A percentile compares a stretch with the other conserved stretches of the same genome.
phyloP scores from a whole-genome alignment of 1,140 invertebrate genomes.

The Portunus trituberculatus region DNA sequence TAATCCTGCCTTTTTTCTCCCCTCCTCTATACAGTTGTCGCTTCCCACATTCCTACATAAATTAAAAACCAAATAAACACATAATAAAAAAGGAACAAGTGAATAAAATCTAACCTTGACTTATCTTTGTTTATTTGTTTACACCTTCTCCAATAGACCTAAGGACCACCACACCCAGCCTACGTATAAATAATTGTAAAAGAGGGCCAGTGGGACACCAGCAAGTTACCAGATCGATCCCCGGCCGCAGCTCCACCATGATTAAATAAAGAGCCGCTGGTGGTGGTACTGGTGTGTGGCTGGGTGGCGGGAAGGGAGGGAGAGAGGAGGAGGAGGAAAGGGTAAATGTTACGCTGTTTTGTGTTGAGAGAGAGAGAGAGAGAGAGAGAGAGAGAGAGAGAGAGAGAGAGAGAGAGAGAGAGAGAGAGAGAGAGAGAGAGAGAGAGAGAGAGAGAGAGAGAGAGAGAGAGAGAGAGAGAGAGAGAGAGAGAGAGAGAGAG shows the following conservation, averaged over 20 bases:
- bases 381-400: constrained; percentile 11
- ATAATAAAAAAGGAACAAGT: no score
- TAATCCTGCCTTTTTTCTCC: no score
- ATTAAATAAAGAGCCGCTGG: background rate
- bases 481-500: no score
- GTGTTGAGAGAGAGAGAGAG: background rate
- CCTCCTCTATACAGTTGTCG: no score
- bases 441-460: no score
- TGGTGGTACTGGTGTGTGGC: background rate
- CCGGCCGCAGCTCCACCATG: background rate
- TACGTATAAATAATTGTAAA: background rate
- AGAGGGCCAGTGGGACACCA: background rate
- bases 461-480: no score
- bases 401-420: constrained; percentile 17
- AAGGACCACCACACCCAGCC: background rate
- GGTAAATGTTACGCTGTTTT: background rate
- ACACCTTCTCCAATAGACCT: background rate
- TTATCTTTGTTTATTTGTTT: background rate
- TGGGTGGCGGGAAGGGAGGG: background rate
- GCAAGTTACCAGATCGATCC: background rate
- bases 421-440: background rate
- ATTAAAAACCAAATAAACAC: no score
- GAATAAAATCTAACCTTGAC: no score
- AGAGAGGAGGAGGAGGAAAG: background rate
- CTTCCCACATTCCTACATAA: no score